phyloP scores from a whole-genome alignment of 2,888 invertebrate species.

The Tortrix viridana region DNA sequence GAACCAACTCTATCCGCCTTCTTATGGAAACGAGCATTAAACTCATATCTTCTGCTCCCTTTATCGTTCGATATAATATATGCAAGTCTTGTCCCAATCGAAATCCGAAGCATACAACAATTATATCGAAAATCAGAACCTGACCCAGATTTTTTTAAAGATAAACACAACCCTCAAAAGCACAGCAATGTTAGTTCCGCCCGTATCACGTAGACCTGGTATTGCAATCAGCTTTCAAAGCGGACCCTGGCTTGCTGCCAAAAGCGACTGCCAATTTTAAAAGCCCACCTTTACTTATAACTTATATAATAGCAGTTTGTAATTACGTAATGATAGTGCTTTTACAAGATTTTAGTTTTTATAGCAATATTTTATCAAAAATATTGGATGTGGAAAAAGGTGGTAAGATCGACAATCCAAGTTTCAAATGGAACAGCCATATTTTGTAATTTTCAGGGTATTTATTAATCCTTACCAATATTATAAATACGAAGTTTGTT shows the following conservation, averaged over 20 bases:
- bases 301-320: slow-evolving; percentile 20
- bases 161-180: not conserved
- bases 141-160: not conserved
- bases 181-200: not conserved
- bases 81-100: no score
- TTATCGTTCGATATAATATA: no score
- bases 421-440: no score
- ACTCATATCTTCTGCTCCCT: no score
- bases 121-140: no score
- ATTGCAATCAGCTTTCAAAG: slow-evolving; percentile 33
- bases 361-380: slow-evolving; percentile 5
- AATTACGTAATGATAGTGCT: slow-evolving; percentile 28
- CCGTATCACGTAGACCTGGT: slow-evolving; percentile 29
- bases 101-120: no score
- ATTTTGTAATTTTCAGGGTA: no score
- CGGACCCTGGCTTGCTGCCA: slow-evolving; percentile 33
- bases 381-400: not conserved
- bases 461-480: no score
- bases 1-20: no score
- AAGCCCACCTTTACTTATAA: slow-evolving; percentile 30
- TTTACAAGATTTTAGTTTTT: slow-evolving; percentile 1
- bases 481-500: no score
- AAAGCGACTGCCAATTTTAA: slow-evolving; percentile 34
- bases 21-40: no score
- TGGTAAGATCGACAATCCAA: no score